These are phyloP conservation scores for Bathynomus jamesi DNA, from an alignment of 1,140 invertebrate genomes.

Conservation along the genomic window DNA sequence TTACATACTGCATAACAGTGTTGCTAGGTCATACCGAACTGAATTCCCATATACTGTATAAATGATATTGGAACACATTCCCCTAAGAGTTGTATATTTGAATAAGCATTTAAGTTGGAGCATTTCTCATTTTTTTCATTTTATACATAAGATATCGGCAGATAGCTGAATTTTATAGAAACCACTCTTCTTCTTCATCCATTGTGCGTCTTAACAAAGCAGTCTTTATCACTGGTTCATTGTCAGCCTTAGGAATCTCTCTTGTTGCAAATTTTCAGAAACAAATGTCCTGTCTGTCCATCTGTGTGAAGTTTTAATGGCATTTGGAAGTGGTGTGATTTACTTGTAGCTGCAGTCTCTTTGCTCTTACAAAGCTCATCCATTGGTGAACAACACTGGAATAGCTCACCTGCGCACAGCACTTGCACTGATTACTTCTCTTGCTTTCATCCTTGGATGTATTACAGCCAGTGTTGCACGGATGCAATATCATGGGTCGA, in stretches of 20 bases:
- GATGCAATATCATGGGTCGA: slow-evolving; percentile 49
- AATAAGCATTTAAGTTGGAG: slow-evolving; percentile 63
- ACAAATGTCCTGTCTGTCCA: slow-evolving; percentile 60
- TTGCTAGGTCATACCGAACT: slow-evolving; percentile 57
- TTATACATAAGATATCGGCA: slow-evolving; percentile 49
- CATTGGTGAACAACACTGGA: slow-evolving; percentile 48
- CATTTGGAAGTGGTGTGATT: slow-evolving; percentile 57
- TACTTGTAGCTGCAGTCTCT: slow-evolving; percentile 62
- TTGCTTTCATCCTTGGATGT: slow-evolving; percentile 51
- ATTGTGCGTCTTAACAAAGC: slow-evolving; percentile 48
- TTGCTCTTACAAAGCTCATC: slow-evolving; percentile 55
- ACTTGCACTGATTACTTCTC: slow-evolving; percentile 51
- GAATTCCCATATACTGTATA: slow-evolving; percentile 67
- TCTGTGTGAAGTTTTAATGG: slow-evolving; percentile 58
- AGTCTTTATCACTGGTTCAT: slow-evolving; percentile 50
- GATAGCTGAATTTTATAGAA: slow-evolving; percentile 42
- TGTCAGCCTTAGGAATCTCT: slow-evolving; percentile 56
- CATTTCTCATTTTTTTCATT: slow-evolving; percentile 48
- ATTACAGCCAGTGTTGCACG: slow-evolving; percentile 51
- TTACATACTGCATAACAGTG: slow-evolving; percentile 57
- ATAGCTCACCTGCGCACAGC: slow-evolving; percentile 51
- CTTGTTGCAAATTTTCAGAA: slow-evolving; percentile 71
- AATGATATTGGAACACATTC: slow-evolving; percentile 64
- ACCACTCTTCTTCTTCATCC: slow-evolving; percentile 37
- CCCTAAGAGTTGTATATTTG: slow-evolving; percentile 71